Percentiles rank a stretch among this genome's conserved stretches.
Evolutionary conservation across 2,797 vertebrate species (phyloP).

Genomic region (Neosalanx taihuensis): DNA sequence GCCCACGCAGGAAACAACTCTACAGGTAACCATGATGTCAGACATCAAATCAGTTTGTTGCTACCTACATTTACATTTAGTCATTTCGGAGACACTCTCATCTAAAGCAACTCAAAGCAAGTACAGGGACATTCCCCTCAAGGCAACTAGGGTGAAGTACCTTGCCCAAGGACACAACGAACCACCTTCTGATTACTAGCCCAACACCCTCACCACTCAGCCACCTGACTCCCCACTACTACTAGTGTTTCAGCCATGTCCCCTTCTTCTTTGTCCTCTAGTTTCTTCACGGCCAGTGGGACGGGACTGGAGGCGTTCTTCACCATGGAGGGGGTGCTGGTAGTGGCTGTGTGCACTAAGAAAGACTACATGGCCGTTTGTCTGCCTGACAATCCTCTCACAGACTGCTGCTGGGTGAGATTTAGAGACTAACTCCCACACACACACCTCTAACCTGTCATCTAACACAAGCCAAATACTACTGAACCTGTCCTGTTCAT

Average conservation of each 20-base stretch:
- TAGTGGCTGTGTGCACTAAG: constrained; percentile 95
- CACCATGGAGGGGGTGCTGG: constrained; percentile 85
- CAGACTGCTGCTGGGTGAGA: constrained; percentile 87
- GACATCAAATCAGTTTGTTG: not conserved
- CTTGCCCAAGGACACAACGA: too few relatives aligned
- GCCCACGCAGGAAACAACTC: constrained; percentile 85
- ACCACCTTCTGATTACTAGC: too few relatives aligned
- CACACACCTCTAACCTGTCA: too few relatives aligned
- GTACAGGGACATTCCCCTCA: too few relatives aligned
- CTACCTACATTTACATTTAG: not conserved
- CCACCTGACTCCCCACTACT: too few relatives aligned
- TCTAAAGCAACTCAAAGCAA: too few relatives aligned
- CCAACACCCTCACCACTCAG: too few relatives aligned
- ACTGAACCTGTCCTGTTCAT: too few relatives aligned
- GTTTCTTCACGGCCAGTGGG: constrained; percentile 90
- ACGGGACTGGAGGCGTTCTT: constrained; percentile 97
- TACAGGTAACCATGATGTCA: constrained; percentile 78
- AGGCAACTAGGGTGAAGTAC: too few relatives aligned
- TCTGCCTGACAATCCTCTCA: constrained; percentile 79
- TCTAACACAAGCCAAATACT: too few relatives aligned
- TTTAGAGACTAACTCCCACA: not conserved
- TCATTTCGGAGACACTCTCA: not conserved
- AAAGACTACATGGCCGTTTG: constrained; percentile 94
- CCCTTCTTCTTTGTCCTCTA: constrained; percentile 39
- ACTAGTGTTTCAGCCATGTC: not conserved